Evolutionary conservation across 2,113 vertebrate species (phyloP).

Genomic region (Brachypodius melanocephalos): DNA sequence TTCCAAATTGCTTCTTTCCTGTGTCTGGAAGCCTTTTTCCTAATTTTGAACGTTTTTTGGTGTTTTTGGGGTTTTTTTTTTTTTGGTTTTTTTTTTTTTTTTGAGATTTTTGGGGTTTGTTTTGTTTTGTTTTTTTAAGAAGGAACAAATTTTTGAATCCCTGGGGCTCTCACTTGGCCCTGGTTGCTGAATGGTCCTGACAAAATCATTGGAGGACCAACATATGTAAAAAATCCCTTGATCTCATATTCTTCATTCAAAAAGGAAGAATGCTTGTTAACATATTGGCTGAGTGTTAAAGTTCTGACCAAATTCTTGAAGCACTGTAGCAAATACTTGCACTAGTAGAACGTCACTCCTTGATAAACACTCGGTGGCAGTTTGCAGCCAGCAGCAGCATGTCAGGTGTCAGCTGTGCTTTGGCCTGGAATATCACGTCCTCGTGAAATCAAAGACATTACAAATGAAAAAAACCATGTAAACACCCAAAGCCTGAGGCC

Average conservation of each 20-base stretch:
- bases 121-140: not conserved
- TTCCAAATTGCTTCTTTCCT: not conserved
- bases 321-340: not conserved
- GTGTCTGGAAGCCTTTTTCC: not conserved
- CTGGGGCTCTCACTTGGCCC: not conserved
- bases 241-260: not conserved
- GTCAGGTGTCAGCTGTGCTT: not conserved
- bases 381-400: rapidly evolving
- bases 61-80: not conserved
- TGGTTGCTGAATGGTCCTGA: not conserved
- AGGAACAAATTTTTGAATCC: not conserved
- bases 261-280: not conserved
- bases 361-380: not conserved
- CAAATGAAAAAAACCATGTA: not conserved
- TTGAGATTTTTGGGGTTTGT: not conserved
- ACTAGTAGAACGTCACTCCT: not conserved
- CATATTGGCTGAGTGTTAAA: not conserved
- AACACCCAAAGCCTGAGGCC: not conserved
- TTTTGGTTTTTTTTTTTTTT: not conserved
- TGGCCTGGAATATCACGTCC: rapidly evolving
- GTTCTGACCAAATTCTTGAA: not conserved
- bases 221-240: not conserved
- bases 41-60: not conserved
- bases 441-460: not conserved
- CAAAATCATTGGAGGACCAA: not conserved